Evolutionary conservation across 1,140 invertebrate genomes (phyloP).

Genomic region (Drosophila pachea): DNA sequence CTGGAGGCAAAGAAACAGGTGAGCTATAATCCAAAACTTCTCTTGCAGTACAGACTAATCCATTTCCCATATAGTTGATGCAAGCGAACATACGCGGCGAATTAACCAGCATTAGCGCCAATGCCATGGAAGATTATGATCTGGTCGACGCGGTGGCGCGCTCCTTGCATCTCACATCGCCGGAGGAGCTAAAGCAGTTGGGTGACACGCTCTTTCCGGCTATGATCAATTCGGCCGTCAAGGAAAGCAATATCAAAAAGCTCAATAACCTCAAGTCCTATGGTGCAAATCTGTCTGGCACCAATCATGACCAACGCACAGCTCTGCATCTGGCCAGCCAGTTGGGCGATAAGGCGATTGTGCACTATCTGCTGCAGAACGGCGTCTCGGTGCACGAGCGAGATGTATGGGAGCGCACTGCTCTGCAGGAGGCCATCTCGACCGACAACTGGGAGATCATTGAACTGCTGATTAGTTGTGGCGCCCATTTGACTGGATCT

Average conservation of each 20-base stretch:
- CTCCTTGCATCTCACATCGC: slow-evolving; percentile 84
- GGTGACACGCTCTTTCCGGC: slow-evolving; percentile 88
- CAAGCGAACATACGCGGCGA: slow-evolving; percentile 85
- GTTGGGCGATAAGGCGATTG: slow-evolving; percentile 84
- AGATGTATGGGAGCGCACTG: slow-evolving; percentile 81
- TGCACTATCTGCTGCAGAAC: slow-evolving; percentile 87
- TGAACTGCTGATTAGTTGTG: slow-evolving; percentile 82
- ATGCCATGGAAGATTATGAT: slow-evolving; percentile 76
- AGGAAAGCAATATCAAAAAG: slow-evolving; percentile 82
- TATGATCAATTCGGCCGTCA: slow-evolving; percentile 87
- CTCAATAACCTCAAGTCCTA: slow-evolving; percentile 79
- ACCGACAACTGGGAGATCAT: slow-evolving; percentile 83
- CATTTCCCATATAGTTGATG: slow-evolving; percentile 84
- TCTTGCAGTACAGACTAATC: neutral
- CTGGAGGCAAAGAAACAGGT: slow-evolving; percentile 84
- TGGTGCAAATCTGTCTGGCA: slow-evolving; percentile 87
- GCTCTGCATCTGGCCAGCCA: slow-evolving; percentile 89
- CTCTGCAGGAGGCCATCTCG: slow-evolving; percentile 83
- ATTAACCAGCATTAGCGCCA: slow-evolving; percentile 79
- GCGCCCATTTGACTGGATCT: slow-evolving; percentile 82
- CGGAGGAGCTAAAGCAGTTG: slow-evolving; percentile 85
- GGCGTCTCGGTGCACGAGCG: slow-evolving; percentile 90
- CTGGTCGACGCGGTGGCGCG: slow-evolving; percentile 85
- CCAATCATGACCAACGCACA: slow-evolving; percentile 89
- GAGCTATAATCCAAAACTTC: slow-evolving; percentile 1